phyloP scores from a whole-genome alignment of 1,140 invertebrate species.

The Adoxophyes honmai region DNA sequence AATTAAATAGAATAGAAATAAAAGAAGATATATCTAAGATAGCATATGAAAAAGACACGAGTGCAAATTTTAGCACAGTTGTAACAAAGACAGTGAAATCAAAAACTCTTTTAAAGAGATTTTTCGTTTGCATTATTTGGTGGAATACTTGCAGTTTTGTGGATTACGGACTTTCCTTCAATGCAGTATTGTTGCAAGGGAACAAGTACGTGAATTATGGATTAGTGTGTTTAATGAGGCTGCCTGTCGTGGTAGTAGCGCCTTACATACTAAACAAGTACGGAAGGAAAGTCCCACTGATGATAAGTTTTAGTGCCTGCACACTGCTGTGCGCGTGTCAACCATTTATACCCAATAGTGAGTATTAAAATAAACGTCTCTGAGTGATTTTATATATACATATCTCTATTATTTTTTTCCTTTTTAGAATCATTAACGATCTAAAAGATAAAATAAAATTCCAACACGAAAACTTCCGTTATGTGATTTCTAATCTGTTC shows the following conservation, averaged over 20 bases:
- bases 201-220: constrained; percentile 81
- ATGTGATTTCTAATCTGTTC: too few species aligned
- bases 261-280: not conserved
- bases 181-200: constrained; percentile 83
- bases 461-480: too few species aligned
- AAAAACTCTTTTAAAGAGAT: constrained; percentile 12
- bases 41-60: not conserved
- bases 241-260: constrained; percentile 80
- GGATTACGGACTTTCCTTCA: constrained; percentile 86
- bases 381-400: too few species aligned
- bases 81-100: constrained; percentile 7
- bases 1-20: constrained; percentile 10
- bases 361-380: too few species aligned
- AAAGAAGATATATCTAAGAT: not conserved
- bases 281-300: not conserved
- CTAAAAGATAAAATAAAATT: too few species aligned
- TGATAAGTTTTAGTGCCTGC: not conserved
- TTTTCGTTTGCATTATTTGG: constrained; percentile 79
- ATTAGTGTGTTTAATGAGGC: constrained; percentile 78
- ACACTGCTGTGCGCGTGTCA: constrained; percentile 11
- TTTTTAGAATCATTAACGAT: too few species aligned
- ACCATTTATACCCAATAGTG: constrained; percentile 17
- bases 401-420: too few species aligned
- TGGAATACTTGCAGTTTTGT: constrained; percentile 83
- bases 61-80: not conserved